Evolutionary conservation across 2,888 invertebrate genomes (phyloP).

Genomic region (Andricus curvator): DNA sequence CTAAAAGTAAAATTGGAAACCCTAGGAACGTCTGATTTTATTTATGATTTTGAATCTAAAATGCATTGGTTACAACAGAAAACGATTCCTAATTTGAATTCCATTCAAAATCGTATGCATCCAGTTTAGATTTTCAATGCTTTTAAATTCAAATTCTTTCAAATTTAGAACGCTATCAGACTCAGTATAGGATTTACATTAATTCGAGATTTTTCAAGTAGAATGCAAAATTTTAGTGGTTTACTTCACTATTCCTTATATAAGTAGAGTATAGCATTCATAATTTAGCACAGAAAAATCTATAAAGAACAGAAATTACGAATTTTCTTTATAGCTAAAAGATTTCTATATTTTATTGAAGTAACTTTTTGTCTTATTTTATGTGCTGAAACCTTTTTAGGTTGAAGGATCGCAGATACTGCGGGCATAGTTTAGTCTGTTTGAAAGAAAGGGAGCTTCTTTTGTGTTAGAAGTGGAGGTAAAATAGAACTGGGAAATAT

Average conservation of each 20-base stretch:
- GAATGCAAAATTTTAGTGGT: neutral
- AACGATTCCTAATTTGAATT: neutral
- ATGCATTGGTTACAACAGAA: neutral
- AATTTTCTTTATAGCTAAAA: neutral
- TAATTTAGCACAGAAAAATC: neutral
- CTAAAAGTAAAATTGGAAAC: neutral
- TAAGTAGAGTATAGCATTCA: too few species aligned
- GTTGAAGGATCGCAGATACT: neutral
- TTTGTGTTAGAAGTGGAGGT: neutral
- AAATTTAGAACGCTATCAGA: neutral
- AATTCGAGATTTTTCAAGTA: neutral
- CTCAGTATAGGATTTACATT: neutral
- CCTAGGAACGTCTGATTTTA: too few species aligned
- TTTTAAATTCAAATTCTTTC: neutral
- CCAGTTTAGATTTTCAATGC: slow-evolving; percentile 1
- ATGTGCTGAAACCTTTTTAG: neutral
- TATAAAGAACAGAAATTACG: too few species aligned
- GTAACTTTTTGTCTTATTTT: neutral
- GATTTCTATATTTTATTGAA: neutral
- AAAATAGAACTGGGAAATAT: neutral
- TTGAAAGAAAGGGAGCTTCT: neutral
- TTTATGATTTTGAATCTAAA: neutral
- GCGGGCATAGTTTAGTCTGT: neutral
- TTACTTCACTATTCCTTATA: neutral
- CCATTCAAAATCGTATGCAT: too few species aligned